Evolutionary conservation across 2,888 invertebrate genomes (phyloP).

Genomic region (Isoperla grammatica): DNA sequence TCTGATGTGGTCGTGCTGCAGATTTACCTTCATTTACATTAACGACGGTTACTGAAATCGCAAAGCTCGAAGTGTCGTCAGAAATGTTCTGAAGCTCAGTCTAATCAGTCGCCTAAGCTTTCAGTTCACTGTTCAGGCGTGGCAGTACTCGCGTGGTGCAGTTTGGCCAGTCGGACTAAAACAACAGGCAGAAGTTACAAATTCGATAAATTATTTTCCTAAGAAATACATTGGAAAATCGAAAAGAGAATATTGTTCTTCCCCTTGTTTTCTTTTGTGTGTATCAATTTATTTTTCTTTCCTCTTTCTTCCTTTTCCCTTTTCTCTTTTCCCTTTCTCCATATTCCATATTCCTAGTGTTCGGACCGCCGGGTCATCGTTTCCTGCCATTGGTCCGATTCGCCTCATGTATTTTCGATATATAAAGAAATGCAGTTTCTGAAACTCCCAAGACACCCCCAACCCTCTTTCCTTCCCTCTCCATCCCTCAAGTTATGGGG

Average conservation of each 20-base stretch:
- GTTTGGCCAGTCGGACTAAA: too few relatives aligned
- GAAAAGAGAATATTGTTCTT: slow-evolving; percentile 10
- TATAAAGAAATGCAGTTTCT: slow-evolving; percentile 22
- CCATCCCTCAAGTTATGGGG: slow-evolving; percentile 14
- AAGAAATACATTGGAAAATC: slow-evolving; percentile 10
- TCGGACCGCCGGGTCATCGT: background rate
- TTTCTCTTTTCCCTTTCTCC: slow-evolving; percentile 16
- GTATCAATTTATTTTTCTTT: slow-evolving; percentile 23
- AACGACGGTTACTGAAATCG: too few relatives aligned
- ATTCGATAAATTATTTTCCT: slow-evolving; percentile 4
- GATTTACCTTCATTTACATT: too few relatives aligned
- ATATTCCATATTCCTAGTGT: slow-evolving; percentile 19
- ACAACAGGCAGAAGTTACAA: background rate
- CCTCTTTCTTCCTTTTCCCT: slow-evolving; percentile 3
- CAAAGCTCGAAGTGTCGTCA: too few relatives aligned
- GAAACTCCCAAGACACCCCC: slow-evolving; percentile 7
- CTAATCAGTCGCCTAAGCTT: too few relatives aligned
- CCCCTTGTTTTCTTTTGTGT: slow-evolving; percentile 17
- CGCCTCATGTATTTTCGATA: slow-evolving; percentile 22
- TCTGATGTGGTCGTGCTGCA: too few relatives aligned
- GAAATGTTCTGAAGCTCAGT: too few relatives aligned
- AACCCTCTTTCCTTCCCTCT: background rate
- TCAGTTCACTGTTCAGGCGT: too few relatives aligned
- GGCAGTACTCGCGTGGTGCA: too few relatives aligned
- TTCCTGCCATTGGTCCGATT: slow-evolving; percentile 17